Percentiles rank a stretch among this genome's conserved stretches.
Conservation (phyloP, 2,113 vertebrate species). For the Seriola rivoliana region DNA sequence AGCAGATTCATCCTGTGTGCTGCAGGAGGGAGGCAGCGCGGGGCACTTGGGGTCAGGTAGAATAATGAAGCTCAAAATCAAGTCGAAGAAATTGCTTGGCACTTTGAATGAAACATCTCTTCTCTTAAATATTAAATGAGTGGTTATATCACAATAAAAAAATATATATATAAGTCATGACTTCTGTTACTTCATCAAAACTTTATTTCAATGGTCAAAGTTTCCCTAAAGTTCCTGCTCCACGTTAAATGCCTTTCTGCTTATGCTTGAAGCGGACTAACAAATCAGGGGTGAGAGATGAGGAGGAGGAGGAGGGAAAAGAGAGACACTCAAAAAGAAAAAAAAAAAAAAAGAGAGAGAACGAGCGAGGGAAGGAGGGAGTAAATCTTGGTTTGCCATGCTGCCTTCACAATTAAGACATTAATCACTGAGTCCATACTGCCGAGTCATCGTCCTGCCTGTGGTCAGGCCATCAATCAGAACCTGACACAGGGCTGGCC, state of each 20-base stretch:
- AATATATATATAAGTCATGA: neutral
- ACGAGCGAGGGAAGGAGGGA: conserved; percentile 6
- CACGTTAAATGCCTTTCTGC: conserved; percentile 30
- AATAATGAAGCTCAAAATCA: conserved; percentile 19
- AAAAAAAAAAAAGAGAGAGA: neutral
- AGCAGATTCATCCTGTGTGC: conserved; percentile 30
- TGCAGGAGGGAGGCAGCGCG: neutral
- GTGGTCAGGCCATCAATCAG: conserved; percentile 79
- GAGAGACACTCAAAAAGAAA: neutral
- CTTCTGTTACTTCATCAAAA: conserved; percentile 8
- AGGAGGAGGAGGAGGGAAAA: conserved; percentile 1
- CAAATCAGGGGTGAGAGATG: conserved; percentile 41
- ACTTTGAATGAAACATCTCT: conserved; percentile 1
- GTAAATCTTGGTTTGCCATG: conserved; percentile 66
- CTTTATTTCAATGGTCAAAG: neutral
- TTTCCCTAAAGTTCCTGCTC: conserved; percentile 8
- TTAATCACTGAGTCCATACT: conserved; percentile 81
- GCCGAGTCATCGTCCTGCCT: conserved; percentile 80
- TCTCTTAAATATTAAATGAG: neutral
- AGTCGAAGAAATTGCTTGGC: neutral
- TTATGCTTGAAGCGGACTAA: conserved; percentile 36
- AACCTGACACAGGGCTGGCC: conserved; percentile 52
- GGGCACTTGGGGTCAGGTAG: neutral
- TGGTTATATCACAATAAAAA: neutral
- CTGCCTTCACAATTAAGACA: conserved; percentile 83